These are phyloP conservation scores for Pardosa pseudoannulata DNA, from an alignment of 2,888 invertebrate species.

Conservation along the genomic window DNA sequence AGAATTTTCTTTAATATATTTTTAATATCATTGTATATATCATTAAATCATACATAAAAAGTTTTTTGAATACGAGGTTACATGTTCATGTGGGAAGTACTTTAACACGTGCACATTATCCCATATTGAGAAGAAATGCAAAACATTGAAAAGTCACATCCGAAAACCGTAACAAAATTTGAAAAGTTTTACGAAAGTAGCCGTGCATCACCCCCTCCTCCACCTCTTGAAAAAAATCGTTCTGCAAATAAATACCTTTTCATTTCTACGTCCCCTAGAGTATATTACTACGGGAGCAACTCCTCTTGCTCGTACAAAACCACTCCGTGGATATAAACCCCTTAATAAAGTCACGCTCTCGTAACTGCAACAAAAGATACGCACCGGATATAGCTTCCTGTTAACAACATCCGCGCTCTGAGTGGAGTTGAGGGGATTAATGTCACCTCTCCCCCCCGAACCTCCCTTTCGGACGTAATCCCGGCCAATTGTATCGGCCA, in stretches of 20 bases:
- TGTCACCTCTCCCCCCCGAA: not conserved
- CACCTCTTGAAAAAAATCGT: no score
- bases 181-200: not conserved
- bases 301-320: not conserved
- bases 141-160: not conserved
- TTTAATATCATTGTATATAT: no score
- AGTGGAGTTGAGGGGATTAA: not conserved
- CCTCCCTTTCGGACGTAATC: constrained; percentile 51
- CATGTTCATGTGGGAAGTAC: no score
- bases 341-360: constrained; percentile 63
- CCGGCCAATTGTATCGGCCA: constrained; percentile 59
- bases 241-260: not conserved
- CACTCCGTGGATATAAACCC: constrained; percentile 10
- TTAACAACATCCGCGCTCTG: constrained; percentile 28
- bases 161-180: not conserved
- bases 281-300: not conserved
- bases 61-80: no score
- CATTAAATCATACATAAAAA: no score
- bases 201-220: not conserved
- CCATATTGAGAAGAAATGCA: no score
- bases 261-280: not conserved
- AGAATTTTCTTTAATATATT: no score
- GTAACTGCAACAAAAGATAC: constrained; percentile 14
- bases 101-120: no score
- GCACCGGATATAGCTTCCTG: constrained; percentile 61